Conservation (phyloP, 2,888 invertebrate genomes). For the Adelphocoris suturalis region DNA sequence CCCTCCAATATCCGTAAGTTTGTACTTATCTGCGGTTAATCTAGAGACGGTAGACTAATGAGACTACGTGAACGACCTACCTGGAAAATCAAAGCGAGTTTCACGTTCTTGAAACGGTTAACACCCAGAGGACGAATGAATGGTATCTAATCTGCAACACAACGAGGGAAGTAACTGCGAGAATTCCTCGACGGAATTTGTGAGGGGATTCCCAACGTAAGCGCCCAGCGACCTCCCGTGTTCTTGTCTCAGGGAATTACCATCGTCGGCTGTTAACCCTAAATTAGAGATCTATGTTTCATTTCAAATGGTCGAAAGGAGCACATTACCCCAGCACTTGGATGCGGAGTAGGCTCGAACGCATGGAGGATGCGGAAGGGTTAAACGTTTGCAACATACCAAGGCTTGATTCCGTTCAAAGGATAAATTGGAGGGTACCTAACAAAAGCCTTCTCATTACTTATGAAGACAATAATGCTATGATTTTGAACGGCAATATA, state of each 20-base stretch:
- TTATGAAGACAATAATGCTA: no score
- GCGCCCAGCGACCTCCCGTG: background rate
- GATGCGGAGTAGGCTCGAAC: background rate
- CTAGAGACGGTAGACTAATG: no score
- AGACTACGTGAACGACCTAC: no score
- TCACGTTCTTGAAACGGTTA: background rate
- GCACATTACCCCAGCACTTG: background rate
- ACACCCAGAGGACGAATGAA: background rate
- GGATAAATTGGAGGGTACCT: background rate
- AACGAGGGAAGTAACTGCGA: conserved; percentile 17
- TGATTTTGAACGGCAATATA: no score
- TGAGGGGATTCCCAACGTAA: background rate
- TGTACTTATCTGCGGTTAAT: no score
- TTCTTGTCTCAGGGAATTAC: background rate
- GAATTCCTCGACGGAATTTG: background rate
- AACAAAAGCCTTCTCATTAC: no score
- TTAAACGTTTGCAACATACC: background rate
- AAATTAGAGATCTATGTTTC: conserved; percentile 18
- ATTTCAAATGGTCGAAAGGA: conserved; percentile 1
- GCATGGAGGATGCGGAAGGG: background rate
- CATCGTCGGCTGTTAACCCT: conserved; percentile 26
- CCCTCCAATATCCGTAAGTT: no score
- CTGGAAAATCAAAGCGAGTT: background rate
- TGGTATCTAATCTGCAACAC: conserved; percentile 29
- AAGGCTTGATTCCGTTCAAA: background rate